A percentile compares a stretch with the other conserved stretches of the same genome.
Conservation (phyloP, 92 coral and sea anemone species). For the Porites cylindrica region DNA sequence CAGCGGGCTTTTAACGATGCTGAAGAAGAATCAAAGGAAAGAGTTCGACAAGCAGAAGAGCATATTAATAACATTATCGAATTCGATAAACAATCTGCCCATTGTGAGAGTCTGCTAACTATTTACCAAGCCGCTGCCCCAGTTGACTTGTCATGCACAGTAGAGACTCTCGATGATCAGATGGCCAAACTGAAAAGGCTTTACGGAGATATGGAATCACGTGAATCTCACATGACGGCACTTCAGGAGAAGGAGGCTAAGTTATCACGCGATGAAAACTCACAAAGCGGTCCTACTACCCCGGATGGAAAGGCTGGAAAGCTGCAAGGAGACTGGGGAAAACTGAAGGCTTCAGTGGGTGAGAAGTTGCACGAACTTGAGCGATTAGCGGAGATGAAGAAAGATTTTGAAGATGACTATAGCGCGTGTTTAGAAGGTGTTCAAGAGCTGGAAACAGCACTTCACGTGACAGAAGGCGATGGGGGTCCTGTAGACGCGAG, state of each 20-base stretch:
- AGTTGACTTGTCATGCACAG: constrained; percentile 64
- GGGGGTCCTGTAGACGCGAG: constrained; percentile 49
- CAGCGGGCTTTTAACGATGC: constrained; percentile 33
- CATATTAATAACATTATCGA: constrained; percentile 65
- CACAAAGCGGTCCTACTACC: constrained; percentile 25
- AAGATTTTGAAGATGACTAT: constrained; percentile 70
- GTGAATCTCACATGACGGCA: constrained; percentile 70
- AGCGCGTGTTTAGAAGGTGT: constrained; percentile 47
- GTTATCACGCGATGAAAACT: constrained; percentile 27
- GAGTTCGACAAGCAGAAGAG: constrained; percentile 56
- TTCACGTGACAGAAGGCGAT: background rate
- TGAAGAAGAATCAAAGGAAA: constrained; percentile 40
- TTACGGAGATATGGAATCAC: constrained; percentile 77
- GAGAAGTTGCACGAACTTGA: constrained; percentile 63
- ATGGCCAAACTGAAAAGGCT: constrained; percentile 77
- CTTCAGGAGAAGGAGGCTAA: constrained; percentile 59
- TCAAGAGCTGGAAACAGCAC: constrained; percentile 48
- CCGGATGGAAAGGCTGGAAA: constrained; percentile 61
- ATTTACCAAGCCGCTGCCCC: constrained; percentile 87
- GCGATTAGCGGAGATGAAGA: constrained; percentile 61
- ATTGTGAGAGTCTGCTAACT: constrained; percentile 80
- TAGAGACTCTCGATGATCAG: constrained; percentile 78
- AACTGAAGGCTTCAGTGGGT: constrained; percentile 63
- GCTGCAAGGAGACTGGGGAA: constrained; percentile 75
- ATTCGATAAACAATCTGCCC: constrained; percentile 80